Conservation (phyloP, 92 coral and sea anemone species). For the Palythoa caribaeorum region DNA sequence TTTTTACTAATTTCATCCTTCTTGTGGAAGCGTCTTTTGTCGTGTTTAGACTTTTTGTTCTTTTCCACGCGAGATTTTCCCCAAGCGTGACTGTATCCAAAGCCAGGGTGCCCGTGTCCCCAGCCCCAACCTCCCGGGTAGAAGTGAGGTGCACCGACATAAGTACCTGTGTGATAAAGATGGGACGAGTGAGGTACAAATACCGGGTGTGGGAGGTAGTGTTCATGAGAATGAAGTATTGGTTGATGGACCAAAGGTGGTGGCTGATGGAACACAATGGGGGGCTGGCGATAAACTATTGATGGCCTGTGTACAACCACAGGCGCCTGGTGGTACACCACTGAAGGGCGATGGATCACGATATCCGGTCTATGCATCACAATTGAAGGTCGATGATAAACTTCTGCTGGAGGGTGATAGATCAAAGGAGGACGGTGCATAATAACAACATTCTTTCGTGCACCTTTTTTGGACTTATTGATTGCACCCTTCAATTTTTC, state of each 20-base stretch:
- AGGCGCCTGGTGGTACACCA: constrained; percentile 90
- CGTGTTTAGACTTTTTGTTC: constrained; percentile 44
- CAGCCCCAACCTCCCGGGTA: constrained; percentile 73
- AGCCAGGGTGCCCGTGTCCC: constrained; percentile 61
- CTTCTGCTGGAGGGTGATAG: constrained; percentile 88
- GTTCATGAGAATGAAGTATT: constrained; percentile 80
- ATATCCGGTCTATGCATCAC: constrained; percentile 92
- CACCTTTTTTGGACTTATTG: constrained; percentile 61
- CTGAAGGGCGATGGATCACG: constrained; percentile 93
- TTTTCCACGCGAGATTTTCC: constrained; percentile 90
- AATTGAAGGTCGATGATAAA: constrained; percentile 94
- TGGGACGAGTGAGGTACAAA: constrained; percentile 78
- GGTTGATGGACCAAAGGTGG: constrained; percentile 90
- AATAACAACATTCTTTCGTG: constrained; percentile 83
- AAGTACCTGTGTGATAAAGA: constrained; percentile 73
- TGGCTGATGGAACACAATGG: constrained; percentile 94
- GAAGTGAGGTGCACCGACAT: constrained; percentile 79
- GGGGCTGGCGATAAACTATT: constrained; percentile 87
- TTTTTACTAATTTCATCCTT: constrained; percentile 47
- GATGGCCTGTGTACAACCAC: constrained; percentile 96
- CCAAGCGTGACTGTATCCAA: constrained; percentile 65
- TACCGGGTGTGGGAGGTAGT: constrained; percentile 77
- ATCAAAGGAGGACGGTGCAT: constrained; percentile 84
- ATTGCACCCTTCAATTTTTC: neutral
- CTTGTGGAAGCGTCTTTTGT: constrained; percentile 36